These are phyloP conservation scores for Dascyllus trimaculatus DNA, from an alignment of 2,113 vertebrate genomes.

Conservation along the genomic window DNA sequence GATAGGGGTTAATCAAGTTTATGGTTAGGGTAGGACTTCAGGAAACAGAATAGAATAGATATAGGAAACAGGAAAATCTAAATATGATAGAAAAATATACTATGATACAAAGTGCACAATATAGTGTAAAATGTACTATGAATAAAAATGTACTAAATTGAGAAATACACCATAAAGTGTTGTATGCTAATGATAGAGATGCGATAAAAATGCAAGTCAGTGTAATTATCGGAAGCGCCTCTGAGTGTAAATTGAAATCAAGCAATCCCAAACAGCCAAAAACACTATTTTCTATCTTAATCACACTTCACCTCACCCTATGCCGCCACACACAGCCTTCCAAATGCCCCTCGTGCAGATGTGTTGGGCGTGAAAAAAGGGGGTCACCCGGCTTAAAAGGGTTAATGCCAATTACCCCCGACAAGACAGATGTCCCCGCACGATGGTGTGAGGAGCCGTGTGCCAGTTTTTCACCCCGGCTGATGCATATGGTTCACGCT, in stretches of 20 bases:
- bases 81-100: too few species aligned
- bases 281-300: neutral
- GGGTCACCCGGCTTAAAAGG: slow-evolving; percentile 61
- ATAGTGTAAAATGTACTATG: too few species aligned
- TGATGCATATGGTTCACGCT: slow-evolving; percentile 12
- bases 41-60: neutral
- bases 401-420: slow-evolving; percentile 79
- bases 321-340: neutral
- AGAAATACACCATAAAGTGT: too few species aligned
- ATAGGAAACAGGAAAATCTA: too few species aligned
- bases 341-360: slow-evolving; percentile 32
- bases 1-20: neutral
- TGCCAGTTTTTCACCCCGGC: slow-evolving; percentile 62
- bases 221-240: neutral
- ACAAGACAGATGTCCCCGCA: slow-evolving; percentile 62
- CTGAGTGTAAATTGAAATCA: neutral
- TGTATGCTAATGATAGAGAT: too few species aligned
- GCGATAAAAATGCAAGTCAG: too few species aligned
- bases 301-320: neutral
- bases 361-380: slow-evolving; percentile 61
- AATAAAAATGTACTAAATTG: too few species aligned
- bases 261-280: neutral
- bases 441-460: slow-evolving; percentile 37
- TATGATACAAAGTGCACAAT: too few species aligned
- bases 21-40: neutral